Base-by-base conservation (phyloP, 1,140 invertebrate genomes). In the Oscheius sp. region DNA sequence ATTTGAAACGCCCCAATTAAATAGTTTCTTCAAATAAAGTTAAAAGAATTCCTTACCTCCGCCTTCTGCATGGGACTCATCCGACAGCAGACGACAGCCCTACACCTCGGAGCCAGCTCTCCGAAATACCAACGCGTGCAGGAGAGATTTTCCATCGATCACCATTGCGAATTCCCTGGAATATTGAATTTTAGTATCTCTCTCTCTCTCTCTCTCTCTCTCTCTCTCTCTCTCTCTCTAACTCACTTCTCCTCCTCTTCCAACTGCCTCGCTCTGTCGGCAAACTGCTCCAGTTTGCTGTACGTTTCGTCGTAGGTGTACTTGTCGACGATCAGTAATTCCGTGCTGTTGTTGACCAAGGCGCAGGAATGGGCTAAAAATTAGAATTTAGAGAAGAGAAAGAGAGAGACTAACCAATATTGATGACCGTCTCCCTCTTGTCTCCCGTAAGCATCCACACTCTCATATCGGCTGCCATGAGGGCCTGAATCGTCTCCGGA, bases 361-460 rank as follows among this genome's bases (percentile, higher is more conserved):
- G 89, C 90, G 82, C 93, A 95, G 3, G 95, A 96, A 85, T 97
- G 94, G 85, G 88, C 95, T 84, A 36, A 65, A 65, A 13, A 32
- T 42, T 42, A n/a, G n/a, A n/a, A n/a, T n/a, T n/a, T n/a, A n/a
- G n/a, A n/a, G n/a, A n/a, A 26, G 23, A 55, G 28, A 55, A 23
- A 55, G 7, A 7, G 15, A 15, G 28, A 55, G 28, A 55, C 69
- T 3, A 3, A 45, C 66, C 75, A 45, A 76, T 76, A 32, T 76
- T 76, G 45, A 99, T 97, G 58, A 96, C 96, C 32, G 96, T 99
- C 87, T 99, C 96, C 87, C 97, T 94, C 86, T 98, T 99, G 86
- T 99, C 96, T 23, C 96, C 96, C 3, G 96, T 99, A 73, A 99
- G 87, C 35, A 99, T 92, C 96, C 96, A 99, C 59, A 99, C 90